Evolutionary conservation across 2,888 invertebrate genomes (phyloP), one percentile per base, ranked within the genome.

Genomic region (Amiota minor): DNA sequence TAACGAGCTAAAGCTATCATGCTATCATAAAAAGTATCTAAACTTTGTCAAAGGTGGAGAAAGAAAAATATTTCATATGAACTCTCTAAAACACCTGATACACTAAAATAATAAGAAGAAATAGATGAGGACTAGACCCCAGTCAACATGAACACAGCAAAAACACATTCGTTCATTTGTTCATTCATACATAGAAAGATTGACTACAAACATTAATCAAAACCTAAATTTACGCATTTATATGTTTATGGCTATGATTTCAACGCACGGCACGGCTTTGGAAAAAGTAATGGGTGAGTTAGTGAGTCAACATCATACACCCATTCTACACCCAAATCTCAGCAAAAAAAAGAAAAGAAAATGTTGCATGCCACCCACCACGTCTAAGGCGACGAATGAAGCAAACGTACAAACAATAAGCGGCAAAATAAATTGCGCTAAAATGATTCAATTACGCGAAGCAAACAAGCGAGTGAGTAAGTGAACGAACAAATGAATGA

Each of bases 171-270:
- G n/a, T 46, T 46, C 64, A 16, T 46, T 46, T 2, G 12, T 53
- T n/a, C n/a, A 53, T 53, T n/a, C 4, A 53, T 11, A 67, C 67
- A 35, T 12, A 35, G 35, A 53, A 77, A 81, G 83, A 83, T 83
- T 83, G 83, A 83, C 83, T 83, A 83, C 82, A 75, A 72, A 73
- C 83, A 83, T 83, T 83, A 83, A 83, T 83, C 83, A 83, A 72
- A 79, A 79, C 83, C 82, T 84, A 84, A 83, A 84, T 83, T 82
- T 80, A 84, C 85, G 83, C 85, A 83, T 84, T 83, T 84, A 83
- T 83, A 84, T 83, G 84, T 83, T 84, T 83, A 85, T 81, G 76
- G 76, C 77, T 20, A 16, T 65, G 71, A 68, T 68, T 68, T 68
- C 46, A 20, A 55, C 69, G 49, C 59, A 70, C 75, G 77, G 76